phyloP scores from a whole-genome alignment of 2,797 vertebrate genomes.

The Chiroxiphia lanceolata region DNA sequence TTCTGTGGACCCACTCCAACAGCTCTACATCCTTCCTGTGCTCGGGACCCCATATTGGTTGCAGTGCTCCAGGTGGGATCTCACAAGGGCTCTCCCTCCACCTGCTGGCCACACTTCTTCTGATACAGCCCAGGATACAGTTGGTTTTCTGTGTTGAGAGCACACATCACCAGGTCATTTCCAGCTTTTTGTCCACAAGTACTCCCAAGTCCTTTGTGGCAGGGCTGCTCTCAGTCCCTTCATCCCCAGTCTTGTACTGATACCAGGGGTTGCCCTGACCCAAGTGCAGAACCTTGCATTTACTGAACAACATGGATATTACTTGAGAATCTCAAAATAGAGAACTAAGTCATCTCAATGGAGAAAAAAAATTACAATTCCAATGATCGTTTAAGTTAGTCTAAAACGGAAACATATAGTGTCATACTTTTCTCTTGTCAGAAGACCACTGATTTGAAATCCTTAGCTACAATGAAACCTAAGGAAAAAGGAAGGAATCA shows the following conservation, averaged over 20 bases:
- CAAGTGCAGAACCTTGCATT: neutral
- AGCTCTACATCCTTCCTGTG: accelerated
- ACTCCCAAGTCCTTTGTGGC: neutral
- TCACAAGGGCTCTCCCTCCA: accelerated
- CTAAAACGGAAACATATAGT: neutral
- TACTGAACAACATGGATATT: neutral
- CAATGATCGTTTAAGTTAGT: neutral
- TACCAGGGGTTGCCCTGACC: neutral
- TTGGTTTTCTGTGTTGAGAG: neutral
- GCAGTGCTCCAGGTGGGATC: neutral
- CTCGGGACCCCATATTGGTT: neutral
- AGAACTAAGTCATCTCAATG: neutral
- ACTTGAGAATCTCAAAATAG: neutral
- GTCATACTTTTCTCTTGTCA: neutral
- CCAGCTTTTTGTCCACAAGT: neutral
- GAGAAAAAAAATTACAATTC: neutral
- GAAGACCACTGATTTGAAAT: neutral
- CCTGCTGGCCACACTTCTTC: accelerated
- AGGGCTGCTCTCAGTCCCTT: neutral
- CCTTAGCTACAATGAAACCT: neutral
- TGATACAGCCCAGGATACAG: neutral
- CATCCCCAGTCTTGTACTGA: neutral
- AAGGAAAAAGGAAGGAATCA: neutral
- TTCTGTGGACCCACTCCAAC: neutral
- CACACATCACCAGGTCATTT: accelerated